phyloP scores from a whole-genome alignment of 2,113 vertebrate genomes.

The Ondatra zibethicus region DNA sequence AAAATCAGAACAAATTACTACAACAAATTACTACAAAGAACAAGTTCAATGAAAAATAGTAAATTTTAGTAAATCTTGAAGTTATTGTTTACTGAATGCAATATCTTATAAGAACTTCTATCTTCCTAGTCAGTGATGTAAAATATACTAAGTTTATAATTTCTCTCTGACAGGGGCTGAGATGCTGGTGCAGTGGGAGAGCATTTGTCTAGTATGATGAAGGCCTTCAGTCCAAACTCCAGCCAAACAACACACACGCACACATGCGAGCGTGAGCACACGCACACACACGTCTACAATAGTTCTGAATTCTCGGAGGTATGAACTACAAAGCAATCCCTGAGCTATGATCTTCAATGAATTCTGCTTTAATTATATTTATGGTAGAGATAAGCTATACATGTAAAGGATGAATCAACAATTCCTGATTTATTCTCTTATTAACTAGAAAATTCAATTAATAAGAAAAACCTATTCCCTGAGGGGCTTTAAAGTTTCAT shows the following conservation, averaged over 20 bases:
- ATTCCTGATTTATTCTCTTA: constrained; percentile 29
- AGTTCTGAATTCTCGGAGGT: not conserved
- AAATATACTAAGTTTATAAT: not conserved
- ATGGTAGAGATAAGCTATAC: not conserved
- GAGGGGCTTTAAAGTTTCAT: not conserved
- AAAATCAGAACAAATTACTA: constrained; percentile 29
- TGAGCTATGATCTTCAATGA: not conserved
- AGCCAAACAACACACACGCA: not conserved
- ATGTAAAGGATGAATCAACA: not conserved
- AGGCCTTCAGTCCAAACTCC: not conserved
- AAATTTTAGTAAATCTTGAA: not conserved
- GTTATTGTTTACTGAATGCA: not conserved
- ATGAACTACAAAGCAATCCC: not conserved
- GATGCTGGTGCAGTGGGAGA: not conserved
- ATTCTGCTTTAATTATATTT: constrained; percentile 7
- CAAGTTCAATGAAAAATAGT: not conserved
- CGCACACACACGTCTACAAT: not conserved
- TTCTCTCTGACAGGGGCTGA: not conserved
- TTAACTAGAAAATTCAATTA: constrained; percentile 33
- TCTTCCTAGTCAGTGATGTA: not conserved
- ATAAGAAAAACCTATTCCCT: not conserved
- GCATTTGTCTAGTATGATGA: not conserved
- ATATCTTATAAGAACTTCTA: not conserved
- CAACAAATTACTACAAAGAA: not conserved
- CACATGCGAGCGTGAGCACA: no score